Evolutionary conservation across 2,888 invertebrate genomes (phyloP), one percentile per base, ranked within the genome.

Genomic region (Matsumyia berberina): DNA sequence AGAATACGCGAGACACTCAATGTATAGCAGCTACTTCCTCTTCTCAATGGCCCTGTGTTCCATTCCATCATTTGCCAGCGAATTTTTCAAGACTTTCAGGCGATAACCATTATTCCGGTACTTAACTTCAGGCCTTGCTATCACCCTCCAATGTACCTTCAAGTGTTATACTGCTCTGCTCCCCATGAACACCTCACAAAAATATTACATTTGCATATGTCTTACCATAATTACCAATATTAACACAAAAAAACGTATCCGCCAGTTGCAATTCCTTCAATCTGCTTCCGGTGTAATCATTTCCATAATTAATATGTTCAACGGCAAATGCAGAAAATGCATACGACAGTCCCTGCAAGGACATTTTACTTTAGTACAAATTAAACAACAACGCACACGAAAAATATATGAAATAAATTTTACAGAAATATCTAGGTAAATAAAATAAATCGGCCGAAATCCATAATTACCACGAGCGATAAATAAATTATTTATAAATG

Each of bases 401-500:
- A 35, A 35, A 35, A 35, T 9, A 24, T 3, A 24, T 24, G 24
- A 24, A 24, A 35, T 35, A 35, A 8, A 35, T 9, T 35, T 35
- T 11, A 2, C 35, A 1, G 42, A 42, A 44, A 49, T 39, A 37
- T 69, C 60, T 72, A 72, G 64, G 72, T 57, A 46, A 62, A 72
- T 64, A 42, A 46, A 62, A 72, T 64, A 42, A 72, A 79, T 79
- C 49, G 72, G 49, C 70, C 64, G 58, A 64, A 72, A 72, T 72
- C 64, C 78, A 66, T 79, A 64, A 79, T 79, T 72, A 79, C 49
- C n/a, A 64, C 17, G 12, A 49, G 64, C 19, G n/a, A 79, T 79
- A 72, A 79, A 64, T 78, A 62, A 70, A 70, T 78, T 64, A 70
- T 69, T n/a, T 62, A 53, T 29, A 69, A 72, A 72, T 72, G 72